These are phyloP conservation scores for Ceraclea dissimilis DNA, from an alignment of 2,888 invertebrate species.

Conservation along the genomic window DNA sequence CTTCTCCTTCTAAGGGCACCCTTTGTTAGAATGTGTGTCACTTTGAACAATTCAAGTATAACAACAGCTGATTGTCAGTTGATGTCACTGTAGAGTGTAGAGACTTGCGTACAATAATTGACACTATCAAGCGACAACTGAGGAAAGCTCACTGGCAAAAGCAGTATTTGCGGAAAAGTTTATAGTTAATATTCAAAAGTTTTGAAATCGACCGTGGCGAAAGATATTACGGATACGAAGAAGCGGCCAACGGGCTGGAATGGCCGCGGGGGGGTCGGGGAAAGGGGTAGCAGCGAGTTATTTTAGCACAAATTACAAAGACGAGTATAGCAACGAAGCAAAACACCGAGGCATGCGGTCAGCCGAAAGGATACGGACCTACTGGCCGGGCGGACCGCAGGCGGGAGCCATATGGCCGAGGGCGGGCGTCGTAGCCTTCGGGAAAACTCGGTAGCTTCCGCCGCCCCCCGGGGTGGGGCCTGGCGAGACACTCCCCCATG, in stretches of 20 bases:
- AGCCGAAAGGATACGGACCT: conserved; percentile 54
- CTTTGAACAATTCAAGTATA: no score
- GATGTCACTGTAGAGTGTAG: no score
- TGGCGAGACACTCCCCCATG: conserved; percentile 19
- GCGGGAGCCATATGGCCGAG: conserved; percentile 24
- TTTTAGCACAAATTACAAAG: conserved; percentile 38
- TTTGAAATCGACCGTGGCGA: conserved; percentile 10
- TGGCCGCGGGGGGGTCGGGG: conserved; percentile 17
- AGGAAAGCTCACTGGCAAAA: background rate
- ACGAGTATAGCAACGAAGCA: conserved; percentile 49
- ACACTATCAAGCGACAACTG: background rate
- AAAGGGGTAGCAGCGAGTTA: conserved; percentile 30
- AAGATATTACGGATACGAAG: conserved; percentile 3
- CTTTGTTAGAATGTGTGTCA: background rate
- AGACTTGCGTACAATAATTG: background rate
- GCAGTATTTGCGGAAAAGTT: no score
- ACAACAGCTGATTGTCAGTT: no score
- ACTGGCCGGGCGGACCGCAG: conserved; percentile 29
- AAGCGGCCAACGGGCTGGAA: conserved; percentile 13
- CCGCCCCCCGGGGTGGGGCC: conserved; percentile 22
- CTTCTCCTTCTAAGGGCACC: background rate
- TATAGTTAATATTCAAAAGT: conserved; percentile 1
- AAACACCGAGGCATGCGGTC: conserved; percentile 53
- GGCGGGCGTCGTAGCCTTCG: conserved; percentile 19
- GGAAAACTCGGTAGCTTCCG: conserved; percentile 15